These are phyloP conservation scores for Sogatella furcifera DNA, from an alignment of 1,140 invertebrate genomes.

Conservation along the genomic window DNA sequence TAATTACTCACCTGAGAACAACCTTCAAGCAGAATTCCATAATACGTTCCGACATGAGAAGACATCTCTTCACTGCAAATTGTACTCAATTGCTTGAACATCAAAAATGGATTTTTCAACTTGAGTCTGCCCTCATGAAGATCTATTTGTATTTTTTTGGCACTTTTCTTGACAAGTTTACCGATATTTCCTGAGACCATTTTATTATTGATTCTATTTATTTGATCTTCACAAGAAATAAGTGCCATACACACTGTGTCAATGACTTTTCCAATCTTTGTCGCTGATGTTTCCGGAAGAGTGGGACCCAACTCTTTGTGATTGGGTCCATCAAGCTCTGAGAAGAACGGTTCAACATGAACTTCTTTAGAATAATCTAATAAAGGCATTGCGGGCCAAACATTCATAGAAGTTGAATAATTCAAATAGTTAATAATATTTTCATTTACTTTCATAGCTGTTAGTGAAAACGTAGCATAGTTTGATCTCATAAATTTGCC, in stretches of 20 bases:
- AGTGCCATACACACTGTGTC: neutral
- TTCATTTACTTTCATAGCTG: neutral
- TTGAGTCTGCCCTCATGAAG: neutral
- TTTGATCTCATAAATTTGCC: neutral
- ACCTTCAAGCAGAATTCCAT: neutral
- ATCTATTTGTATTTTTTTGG: neutral
- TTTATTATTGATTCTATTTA: neutral
- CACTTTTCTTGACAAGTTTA: neutral
- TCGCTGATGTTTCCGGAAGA: neutral
- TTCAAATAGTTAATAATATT: neutral
- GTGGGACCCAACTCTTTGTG: neutral
- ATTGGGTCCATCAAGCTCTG: neutral
- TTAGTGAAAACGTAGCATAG: neutral
- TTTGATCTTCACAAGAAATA: neutral
- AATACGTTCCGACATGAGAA: neutral
- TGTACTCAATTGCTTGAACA: neutral
- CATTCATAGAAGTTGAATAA: neutral
- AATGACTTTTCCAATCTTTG: neutral
- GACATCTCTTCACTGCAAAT: neutral
- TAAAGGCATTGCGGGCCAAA: neutral
- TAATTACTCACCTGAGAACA: neutral
- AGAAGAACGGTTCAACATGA: neutral
- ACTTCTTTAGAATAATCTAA: neutral
- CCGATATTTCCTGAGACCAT: neutral
- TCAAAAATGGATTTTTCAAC: neutral